Base-by-base conservation (phyloP, 2,888 invertebrate genomes). In the Acleris sparsana region DNA sequence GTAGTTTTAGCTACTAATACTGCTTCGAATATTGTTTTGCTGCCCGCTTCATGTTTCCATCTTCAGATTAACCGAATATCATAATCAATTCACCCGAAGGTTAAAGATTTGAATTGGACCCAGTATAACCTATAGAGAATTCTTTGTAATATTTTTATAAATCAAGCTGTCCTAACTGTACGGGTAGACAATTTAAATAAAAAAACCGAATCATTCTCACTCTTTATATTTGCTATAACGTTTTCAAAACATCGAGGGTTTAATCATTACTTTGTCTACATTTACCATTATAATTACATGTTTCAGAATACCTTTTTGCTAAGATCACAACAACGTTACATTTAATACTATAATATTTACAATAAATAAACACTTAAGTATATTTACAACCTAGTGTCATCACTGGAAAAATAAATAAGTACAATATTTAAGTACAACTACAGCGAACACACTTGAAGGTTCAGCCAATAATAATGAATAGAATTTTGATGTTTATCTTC, bases 251-350 rank as follows among this genome's bases (percentile, higher is more conserved):
- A 86, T 85, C 81, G 73, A 85, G 60, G 64, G 60, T 69, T 73
- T 80, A 78, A 81, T 84, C 79, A 75, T 73, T 65, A 56, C 69
- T 68, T 70, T 52, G 69, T 75, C 80, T 80, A 79, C 80, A 82
- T 80, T 81, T 80, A 74, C 72, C 63, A 69, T n/a, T 76, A 76
- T 78, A 65, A 62, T 61, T 68, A 70, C 65, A 67, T 62, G 63
- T 72, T 70, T 72, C 62, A 73, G 62, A 70, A 67, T 71, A 65
- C 67, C 77, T 77, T 73, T 78, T 80, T 77, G 79, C 85, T 88
- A 88, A 82, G 80, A 89, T 89, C 89, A 89, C 88, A 87, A 88
- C 87, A 80, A 85, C 79, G 73, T 84, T 84, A 81, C 73, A 82
- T 76, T 78, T 79, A 82, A 78, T 70, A 70, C 69, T 74, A 80